phyloP scores from a whole-genome alignment of 2,113 vertebrate species.

The Entosphenus tridentatus region DNA sequence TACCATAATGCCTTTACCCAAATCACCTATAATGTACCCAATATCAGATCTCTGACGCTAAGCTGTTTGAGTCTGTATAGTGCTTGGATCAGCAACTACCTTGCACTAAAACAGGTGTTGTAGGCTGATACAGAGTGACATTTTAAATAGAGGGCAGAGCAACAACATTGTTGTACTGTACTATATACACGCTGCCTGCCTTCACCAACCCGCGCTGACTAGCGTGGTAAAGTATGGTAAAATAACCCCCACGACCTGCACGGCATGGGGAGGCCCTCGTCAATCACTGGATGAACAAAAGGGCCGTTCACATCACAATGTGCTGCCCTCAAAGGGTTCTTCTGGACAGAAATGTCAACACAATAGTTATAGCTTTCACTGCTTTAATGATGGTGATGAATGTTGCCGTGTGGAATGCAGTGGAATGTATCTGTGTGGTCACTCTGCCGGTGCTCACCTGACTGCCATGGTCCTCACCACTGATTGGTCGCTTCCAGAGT shows the following conservation, averaged over 20 bases:
- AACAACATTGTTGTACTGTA: too few species aligned
- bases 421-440: constrained; percentile 61
- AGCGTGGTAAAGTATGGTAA: too few species aligned
- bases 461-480: constrained; percentile 55
- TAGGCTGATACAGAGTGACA: too few species aligned
- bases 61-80: too few species aligned
- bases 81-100: too few species aligned
- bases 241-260: too few species aligned
- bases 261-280: background rate
- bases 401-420: constrained; percentile 18
- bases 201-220: too few species aligned
- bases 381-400: constrained; percentile 1
- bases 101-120: too few species aligned
- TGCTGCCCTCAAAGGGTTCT: background rate
- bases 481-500: constrained; percentile 33
- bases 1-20: background rate
- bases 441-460: constrained; percentile 74
- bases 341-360: too few species aligned
- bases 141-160: too few species aligned
- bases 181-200: too few species aligned
- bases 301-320: background rate
- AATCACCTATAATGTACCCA: background rate
- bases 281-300: background rate
- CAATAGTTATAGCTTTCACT: background rate
- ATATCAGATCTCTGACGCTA: too few species aligned